Conservation (phyloP, 1,140 invertebrate genomes). For the Octopus bimaculoides region DNA sequence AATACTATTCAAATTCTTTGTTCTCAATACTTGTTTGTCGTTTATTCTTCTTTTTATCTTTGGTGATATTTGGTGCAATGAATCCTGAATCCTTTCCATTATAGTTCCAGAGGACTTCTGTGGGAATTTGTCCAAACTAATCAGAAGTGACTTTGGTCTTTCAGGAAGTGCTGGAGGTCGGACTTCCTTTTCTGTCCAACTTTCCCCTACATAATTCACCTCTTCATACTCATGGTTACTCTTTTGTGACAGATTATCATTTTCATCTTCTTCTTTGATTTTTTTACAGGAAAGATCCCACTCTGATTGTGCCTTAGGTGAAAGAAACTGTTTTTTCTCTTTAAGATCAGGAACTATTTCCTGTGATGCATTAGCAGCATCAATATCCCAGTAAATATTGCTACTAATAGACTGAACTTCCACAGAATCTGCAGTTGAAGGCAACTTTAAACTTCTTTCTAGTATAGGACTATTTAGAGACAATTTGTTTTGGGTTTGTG, state of each 20-base stretch:
- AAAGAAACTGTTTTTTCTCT: too few relatives aligned
- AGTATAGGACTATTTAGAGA: neutral
- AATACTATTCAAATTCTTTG: neutral
- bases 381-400: slow-evolving; percentile 13
- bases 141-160: neutral
- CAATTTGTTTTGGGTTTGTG: neutral
- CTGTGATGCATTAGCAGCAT: neutral
- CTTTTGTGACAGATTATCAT: too few relatives aligned
- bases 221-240: slow-evolving; percentile 1
- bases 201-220: neutral
- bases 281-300: neutral
- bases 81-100: neutral
- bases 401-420: neutral
- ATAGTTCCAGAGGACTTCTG: neutral
- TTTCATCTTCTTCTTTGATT: too few relatives aligned
- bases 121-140: neutral
- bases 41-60: neutral
- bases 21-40: neutral
- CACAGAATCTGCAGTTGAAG: neutral
- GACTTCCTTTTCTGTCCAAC: neutral
- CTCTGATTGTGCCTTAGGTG: neutral
- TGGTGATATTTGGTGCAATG: neutral
- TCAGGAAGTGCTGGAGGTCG: neutral
- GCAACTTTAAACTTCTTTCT: neutral
- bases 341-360: neutral